Base-by-base conservation (phyloP, 2,888 invertebrate species). In the Entomobrya proxima region DNA sequence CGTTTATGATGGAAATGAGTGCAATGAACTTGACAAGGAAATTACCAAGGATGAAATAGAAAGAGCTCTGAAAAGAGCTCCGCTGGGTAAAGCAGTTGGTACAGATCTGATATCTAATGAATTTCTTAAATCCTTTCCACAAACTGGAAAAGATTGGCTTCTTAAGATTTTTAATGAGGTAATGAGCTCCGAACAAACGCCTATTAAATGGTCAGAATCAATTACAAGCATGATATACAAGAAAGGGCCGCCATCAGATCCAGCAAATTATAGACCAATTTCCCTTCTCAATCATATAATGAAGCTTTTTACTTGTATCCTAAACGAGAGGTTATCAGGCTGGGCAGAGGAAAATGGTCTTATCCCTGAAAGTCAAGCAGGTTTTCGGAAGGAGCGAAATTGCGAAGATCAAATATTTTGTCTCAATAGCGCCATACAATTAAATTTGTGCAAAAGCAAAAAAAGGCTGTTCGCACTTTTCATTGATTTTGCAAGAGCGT, bases 351-450 rank as follows among this genome's bases (percentile, higher is more conserved):
- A 47, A 0, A 75, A 87, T 7, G 61, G 87, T 2, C 86, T 90
- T 0, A 61, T 91, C 6, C 90, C 90, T 0, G 90, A 91, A 82
- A 76, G 86, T 15, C 91, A 90, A 82, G 84, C 87, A 1, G 90
- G 90, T 1, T 91, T 91, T 52, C 78, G 90, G 75, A 75, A 35
- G 21, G 40, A 72, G 24, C 64, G 89, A 69, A 69, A 86, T 1
- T 89, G 88, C 7, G 85, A 87, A 2, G 90, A 91, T 50, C 89
- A 90, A 64, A 87, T 90, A n/a, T 90, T 90, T 37, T 83, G 84
- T 6, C 58, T 91, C 7, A 78, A 86, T 6, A 44, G 88, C 0
- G 81, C 78, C 40, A 86, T 90, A 6, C 58, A 85, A 7, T 21
- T 77, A 1, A 64, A 75, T 4, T 27, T 81, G 0, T 37, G 74